A percentile compares a stretch with the other conserved stretches of the same genome.
These are phyloP conservation scores for Goniozus legneri DNA, from an alignment of 1,140 invertebrate genomes.

Conservation along the genomic window DNA sequence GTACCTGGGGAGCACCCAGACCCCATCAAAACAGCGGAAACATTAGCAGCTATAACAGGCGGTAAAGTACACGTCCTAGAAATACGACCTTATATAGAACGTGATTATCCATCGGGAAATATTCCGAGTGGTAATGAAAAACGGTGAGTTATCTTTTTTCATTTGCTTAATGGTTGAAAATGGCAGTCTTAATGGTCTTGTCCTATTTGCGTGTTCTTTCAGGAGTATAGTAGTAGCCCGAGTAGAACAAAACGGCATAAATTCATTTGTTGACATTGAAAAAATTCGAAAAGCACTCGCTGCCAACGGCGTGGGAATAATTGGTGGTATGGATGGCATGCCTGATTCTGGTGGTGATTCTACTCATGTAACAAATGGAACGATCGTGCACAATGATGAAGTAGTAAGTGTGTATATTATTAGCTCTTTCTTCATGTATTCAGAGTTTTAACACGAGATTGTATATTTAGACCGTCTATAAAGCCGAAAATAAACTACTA, in stretches of 20 bases:
- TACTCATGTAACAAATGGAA: slow-evolving; percentile 20
- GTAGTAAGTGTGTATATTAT: slow-evolving; percentile 34
- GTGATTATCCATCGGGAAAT: slow-evolving; percentile 22
- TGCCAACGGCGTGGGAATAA: slow-evolving; percentile 58
- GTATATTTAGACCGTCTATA: slow-evolving; percentile 63
- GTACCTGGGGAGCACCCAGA: slow-evolving; percentile 71
- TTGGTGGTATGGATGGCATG: slow-evolving; percentile 31
- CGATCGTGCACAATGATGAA: slow-evolving; percentile 33
- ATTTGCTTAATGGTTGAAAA: background rate
- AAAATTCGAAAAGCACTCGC: slow-evolving; percentile 60
- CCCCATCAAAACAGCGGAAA: slow-evolving; percentile 66
- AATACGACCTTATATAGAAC: slow-evolving; percentile 65
- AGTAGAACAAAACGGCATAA: slow-evolving; percentile 42
- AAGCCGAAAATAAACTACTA: slow-evolving; percentile 67
- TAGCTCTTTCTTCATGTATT: slow-evolving; percentile 3
- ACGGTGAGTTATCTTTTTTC: too few species aligned
- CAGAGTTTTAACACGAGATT: slow-evolving; percentile 1
- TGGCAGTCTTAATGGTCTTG: background rate
- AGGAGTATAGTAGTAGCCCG: slow-evolving; percentile 73
- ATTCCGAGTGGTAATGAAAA: slow-evolving; percentile 24
- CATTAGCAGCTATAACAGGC: slow-evolving; percentile 72
- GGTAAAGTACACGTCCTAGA: slow-evolving; percentile 70
- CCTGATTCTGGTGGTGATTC: slow-evolving; percentile 5
- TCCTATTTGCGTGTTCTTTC: slow-evolving; percentile 23
- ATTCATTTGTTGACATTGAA: slow-evolving; percentile 45